Evolutionary conservation across 2,113 vertebrate species (phyloP).

Genomic region (Aldabrachelys gigantea): DNA sequence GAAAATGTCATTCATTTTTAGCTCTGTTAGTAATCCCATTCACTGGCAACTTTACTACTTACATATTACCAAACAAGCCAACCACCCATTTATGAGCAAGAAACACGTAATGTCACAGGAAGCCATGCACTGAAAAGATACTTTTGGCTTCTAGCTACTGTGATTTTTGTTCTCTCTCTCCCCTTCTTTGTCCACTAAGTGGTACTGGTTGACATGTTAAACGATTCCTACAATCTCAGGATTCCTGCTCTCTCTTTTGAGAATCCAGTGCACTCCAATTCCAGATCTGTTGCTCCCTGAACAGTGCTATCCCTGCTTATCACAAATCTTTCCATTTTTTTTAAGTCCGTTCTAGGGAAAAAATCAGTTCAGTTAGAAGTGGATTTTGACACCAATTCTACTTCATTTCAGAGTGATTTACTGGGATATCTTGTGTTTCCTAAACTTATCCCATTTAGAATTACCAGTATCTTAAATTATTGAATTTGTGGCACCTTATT

Average conservation of each 20-base stretch:
- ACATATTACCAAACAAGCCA: conserved; percentile 34
- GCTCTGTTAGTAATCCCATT: conserved; percentile 1
- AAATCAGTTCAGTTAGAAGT: accelerated
- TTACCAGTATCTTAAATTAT: background rate
- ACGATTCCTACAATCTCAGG: background rate
- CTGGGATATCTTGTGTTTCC: background rate
- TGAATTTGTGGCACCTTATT: background rate
- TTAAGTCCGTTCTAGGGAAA: background rate
- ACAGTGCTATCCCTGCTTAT: background rate
- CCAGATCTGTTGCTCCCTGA: background rate
- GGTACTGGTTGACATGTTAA: background rate
- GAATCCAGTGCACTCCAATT: background rate
- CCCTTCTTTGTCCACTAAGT: background rate
- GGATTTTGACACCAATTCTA: background rate
- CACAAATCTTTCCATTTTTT: background rate
- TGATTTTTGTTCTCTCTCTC: background rate
- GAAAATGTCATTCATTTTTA: background rate
- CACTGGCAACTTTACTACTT: background rate
- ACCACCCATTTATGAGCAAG: conserved; percentile 50
- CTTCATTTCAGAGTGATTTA: background rate
- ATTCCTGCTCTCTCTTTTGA: background rate
- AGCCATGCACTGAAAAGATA: background rate
- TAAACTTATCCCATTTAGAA: background rate
- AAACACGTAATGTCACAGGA: conserved; percentile 6
- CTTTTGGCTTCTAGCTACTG: background rate